Base-by-base conservation (phyloP, 2,888 invertebrate species). In the Parnassius glacialis region DNA sequence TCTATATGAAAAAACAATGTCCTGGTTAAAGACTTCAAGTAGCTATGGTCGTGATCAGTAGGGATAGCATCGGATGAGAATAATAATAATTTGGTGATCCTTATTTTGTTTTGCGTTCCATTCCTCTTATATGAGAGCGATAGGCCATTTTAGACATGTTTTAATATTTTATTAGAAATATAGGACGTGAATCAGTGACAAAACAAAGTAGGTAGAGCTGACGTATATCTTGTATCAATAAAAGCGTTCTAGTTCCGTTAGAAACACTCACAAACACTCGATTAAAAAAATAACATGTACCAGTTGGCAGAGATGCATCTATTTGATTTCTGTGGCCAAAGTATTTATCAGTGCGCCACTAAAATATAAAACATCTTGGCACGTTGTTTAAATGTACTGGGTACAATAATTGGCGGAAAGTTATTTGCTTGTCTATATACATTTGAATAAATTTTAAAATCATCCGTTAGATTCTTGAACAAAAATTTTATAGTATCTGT, bases 211-310 rank as follows among this genome's bases (percentile, higher is more conserved):
- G 12, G 10, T 43, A 13, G 13, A 25, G 3, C 13, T 34, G n/a
- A 52, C 50, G 54, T 62, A 53, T 50, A 53, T 43, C 25, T 13
- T 10, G 12, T 12, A 44, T 50, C 57, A 62, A 57, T 57, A 57
- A 62, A 57, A 44, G 34, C 13, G 52, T 10, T 57, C 57, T 16
- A 61, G 56, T 61, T 57, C 57, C 57, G 57, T 62, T 57, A 62
- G 44, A 48, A 20, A 20, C 16, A 20, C 16, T 20, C 20, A 47
- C 43, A 43, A 25, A 42, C 57, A 51, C 50, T 1, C 20, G 20
- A 52, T 47, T 50, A 57, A 53, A 44, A 12, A 42, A 53, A n/a
- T n/a, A n/a, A n/a, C n/a, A 13, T 11, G 56, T 25, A 52, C 47
- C 52, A 57, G 48, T 61, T 57, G 57, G 62, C 53, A 52, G 34